These are phyloP conservation scores for Anthophora plumipes DNA, from an alignment of 2,888 invertebrate genomes.

Conservation along the genomic window DNA sequence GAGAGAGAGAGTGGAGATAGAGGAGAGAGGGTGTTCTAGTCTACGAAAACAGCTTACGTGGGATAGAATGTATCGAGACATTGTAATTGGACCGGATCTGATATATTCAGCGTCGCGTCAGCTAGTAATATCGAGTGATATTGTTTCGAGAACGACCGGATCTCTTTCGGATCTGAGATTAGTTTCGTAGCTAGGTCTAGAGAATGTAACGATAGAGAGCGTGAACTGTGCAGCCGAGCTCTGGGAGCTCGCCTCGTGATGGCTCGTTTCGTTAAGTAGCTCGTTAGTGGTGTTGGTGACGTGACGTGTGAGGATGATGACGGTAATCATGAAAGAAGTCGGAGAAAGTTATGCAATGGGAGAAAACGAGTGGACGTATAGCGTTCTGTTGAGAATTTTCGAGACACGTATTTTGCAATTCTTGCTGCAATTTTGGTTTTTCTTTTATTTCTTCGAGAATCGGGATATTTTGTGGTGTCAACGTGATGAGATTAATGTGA, in stretches of 20 bases:
- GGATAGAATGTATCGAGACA: slow-evolving; percentile 57
- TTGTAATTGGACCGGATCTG: slow-evolving; percentile 60
- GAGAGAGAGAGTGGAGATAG: too few species aligned
- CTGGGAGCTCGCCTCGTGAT: slow-evolving; percentile 1
- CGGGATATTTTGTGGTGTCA: too few species aligned
- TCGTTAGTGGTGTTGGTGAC: not conserved
- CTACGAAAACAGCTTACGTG: slow-evolving; percentile 63
- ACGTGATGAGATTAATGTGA: too few species aligned
- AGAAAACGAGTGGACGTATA: not conserved
- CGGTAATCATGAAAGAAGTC: not conserved
- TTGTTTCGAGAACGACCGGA: slow-evolving; percentile 33
- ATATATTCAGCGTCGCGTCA: slow-evolving; percentile 50
- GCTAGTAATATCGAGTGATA: slow-evolving; percentile 45
- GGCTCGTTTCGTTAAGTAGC: slow-evolving; percentile 4
- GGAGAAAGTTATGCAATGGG: not conserved
- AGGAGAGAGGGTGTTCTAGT: not conserved
- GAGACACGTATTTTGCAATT: not conserved
- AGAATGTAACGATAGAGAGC: not conserved
- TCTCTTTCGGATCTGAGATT: slow-evolving; percentile 15
- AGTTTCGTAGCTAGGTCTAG: slow-evolving; percentile 1
- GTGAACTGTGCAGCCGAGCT: not conserved
- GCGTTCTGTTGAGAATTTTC: not conserved
- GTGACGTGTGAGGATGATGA: not conserved
- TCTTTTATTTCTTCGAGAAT: too few species aligned
- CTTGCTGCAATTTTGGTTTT: too few species aligned